Base-by-base conservation (phyloP, 2,888 invertebrate genomes). In the Torymus auratus region DNA sequence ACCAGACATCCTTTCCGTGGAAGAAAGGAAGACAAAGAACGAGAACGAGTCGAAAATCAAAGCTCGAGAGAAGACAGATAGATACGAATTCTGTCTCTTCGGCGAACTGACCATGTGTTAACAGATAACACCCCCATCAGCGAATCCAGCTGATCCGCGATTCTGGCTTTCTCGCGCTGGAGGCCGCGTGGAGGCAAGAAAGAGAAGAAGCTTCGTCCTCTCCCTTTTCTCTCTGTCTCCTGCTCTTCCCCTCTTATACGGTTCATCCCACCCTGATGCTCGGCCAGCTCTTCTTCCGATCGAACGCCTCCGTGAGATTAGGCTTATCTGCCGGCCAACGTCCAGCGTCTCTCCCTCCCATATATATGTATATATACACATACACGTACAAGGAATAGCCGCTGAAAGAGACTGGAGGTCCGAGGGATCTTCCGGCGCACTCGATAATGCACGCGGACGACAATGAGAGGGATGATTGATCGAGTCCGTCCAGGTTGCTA, bases 21-120 rank as follows among this genome's bases (percentile, higher is more conserved):
- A 2, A 15, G 12, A 0, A 5, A 28, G 13, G 41, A 53, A 58
- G 58, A 75, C 10, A 23, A 50, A 52, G 23, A 68, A 60, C 55
- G 7, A 15, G 55, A 64, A 10, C 7, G 41, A 7, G 7, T 5
- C 41, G 5, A 20, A 17, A 53, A 56, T 23, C 55, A 60, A 77
- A 68, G 14, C 56, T 65, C 17, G 62, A 28, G 41, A 41, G 41
- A 72, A 62, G 68, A 73, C 72, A 52, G 56, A 72, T 64, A 70
- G 78, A 71, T 68, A 76, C 76, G 61, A 53, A 78, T 65, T 72
- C 67, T 53, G 69, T 81, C 78, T 81, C 83, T 83, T 83, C 83
- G 65, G 72, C 83, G 83, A 84, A 80, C 83, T 85, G 87, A 85
- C 86, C 87, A 86, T 86, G 87, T 86, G 87, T 88, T 86, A 88